These are phyloP conservation scores for Sardina pilchardus DNA, from an alignment of 2,113 vertebrate genomes.

Conservation along the genomic window DNA sequence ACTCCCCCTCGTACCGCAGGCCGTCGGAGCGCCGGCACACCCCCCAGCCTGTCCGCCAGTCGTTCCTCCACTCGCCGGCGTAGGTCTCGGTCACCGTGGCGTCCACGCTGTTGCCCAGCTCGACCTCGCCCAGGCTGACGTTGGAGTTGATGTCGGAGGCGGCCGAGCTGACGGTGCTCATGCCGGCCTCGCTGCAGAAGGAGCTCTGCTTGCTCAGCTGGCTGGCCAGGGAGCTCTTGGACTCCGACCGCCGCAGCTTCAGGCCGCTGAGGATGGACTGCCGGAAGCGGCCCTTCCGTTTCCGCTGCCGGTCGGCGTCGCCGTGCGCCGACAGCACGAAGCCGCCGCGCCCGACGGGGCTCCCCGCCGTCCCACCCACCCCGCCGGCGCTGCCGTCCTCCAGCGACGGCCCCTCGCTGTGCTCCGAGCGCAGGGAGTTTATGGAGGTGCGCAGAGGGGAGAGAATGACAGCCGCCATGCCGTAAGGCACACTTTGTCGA, in stretches of 20 bases:
- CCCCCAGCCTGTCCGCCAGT: conserved; percentile 91
- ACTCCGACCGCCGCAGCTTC: conserved; percentile 93
- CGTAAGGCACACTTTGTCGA: conserved; percentile 95
- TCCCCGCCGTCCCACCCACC: conserved; percentile 79
- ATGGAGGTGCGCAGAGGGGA: conserved; percentile 96
- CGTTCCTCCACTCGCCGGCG: conserved; percentile 91
- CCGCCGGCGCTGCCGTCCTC: conserved; percentile 71
- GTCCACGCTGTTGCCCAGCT: conserved; percentile 89
- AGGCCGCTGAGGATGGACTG: conserved; percentile 93
- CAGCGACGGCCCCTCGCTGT: conserved; percentile 87
- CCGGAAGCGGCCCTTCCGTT: conserved; percentile 92
- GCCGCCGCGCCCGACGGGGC: conserved; percentile 87
- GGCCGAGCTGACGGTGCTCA: conserved; percentile 95
- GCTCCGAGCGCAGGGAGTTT: conserved; percentile 96
- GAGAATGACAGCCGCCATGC: conserved; percentile 95
- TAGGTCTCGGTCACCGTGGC: conserved; percentile 97
- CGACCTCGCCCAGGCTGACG: conserved; percentile 86
- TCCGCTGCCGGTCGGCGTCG: conserved; percentile 85
- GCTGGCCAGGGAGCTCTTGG: conserved; percentile 95
- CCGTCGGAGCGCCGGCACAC: conserved; percentile 92
- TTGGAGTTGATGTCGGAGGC: conserved; percentile 96
- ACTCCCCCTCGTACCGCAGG: conserved; percentile 91
- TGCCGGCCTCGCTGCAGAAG: conserved; percentile 95
- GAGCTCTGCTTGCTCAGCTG: conserved; percentile 99
- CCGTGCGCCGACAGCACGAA: conserved; percentile 91